Conservation (phyloP, 64 coral and sea anemone genomes). For the Porites australiensis region DNA sequence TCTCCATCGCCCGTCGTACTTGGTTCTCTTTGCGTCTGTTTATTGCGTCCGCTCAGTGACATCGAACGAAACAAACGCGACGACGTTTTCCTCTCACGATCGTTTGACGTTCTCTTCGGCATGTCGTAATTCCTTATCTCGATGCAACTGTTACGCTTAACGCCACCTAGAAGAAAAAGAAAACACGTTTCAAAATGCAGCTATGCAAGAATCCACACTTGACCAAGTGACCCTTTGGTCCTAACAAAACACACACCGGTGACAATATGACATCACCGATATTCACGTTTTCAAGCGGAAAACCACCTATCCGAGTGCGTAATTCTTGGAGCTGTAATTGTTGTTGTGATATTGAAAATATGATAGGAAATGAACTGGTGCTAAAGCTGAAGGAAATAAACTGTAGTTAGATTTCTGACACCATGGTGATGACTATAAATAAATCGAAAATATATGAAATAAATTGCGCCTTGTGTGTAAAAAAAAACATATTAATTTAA, state of each 20-base stretch:
- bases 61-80: conserved; percentile 78
- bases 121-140: conserved; percentile 61
- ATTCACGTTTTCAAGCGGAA: not conserved
- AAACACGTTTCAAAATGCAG: not conserved
- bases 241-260: not conserved
- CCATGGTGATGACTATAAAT: not conserved
- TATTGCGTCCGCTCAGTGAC: conserved; percentile 52
- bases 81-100: conserved; percentile 67
- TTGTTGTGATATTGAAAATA: not conserved
- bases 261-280: conserved; percentile 28
- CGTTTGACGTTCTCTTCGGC: conserved; percentile 82
- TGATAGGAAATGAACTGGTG: not conserved
- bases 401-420: not conserved
- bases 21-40: conserved; percentile 42
- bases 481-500: too few species aligned
- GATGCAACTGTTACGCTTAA: conserved; percentile 25
- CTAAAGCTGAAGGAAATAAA: not conserved
- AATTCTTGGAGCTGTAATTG: not conserved
- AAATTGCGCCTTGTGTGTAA: too few species aligned
- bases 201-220: not conserved
- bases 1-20: not conserved
- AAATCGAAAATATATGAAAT: too few species aligned
- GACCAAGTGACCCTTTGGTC: conserved; percentile 1
- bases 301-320: not conserved
- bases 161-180: conserved; percentile 12